phyloP scores from a whole-genome alignment of 1,140 invertebrate genomes.

The Tetragnatha versicolor region DNA sequence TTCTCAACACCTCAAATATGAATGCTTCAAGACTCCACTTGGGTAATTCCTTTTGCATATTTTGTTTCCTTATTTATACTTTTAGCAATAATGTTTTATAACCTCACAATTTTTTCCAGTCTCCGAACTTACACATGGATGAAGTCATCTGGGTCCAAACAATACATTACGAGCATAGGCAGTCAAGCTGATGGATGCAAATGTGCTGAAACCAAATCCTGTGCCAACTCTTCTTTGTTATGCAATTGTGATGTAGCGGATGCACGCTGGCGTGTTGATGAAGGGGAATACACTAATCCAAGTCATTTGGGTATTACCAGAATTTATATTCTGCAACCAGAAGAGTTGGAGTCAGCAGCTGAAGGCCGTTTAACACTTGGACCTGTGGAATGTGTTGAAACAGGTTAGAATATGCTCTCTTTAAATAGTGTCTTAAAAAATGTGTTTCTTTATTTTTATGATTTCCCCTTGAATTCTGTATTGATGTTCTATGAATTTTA shows the following conservation, averaged over 20 bases:
- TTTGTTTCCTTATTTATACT: background rate
- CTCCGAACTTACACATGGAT: constrained; percentile 91
- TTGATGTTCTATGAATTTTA: too few relatives aligned
- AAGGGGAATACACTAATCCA: constrained; percentile 80
- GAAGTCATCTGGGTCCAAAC: constrained; percentile 74
- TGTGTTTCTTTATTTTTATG: too few relatives aligned
- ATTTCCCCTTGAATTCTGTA: too few relatives aligned
- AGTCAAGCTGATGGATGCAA: constrained; percentile 52
- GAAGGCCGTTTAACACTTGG: constrained; percentile 86
- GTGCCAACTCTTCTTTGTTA: constrained; percentile 77
- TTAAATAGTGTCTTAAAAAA: too few relatives aligned
- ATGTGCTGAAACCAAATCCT: constrained; percentile 75
- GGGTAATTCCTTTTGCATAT: constrained; percentile 61
- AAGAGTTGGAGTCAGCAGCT: constrained; percentile 79
- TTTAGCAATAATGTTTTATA: background rate
- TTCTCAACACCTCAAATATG: constrained; percentile 88
- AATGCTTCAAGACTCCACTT: constrained; percentile 86
- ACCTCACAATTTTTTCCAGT: constrained; percentile 61
- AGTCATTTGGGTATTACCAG: constrained; percentile 85
- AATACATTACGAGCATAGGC: constrained; percentile 61
- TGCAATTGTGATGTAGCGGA: constrained; percentile 87
- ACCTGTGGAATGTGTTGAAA: constrained; percentile 91
- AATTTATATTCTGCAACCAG: constrained; percentile 88
- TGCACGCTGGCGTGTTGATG: constrained; percentile 82
- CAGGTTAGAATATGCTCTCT: too few relatives aligned